Evolutionary conservation across 1,140 invertebrate genomes (phyloP).

Genomic region (Papilio machaon): DNA sequence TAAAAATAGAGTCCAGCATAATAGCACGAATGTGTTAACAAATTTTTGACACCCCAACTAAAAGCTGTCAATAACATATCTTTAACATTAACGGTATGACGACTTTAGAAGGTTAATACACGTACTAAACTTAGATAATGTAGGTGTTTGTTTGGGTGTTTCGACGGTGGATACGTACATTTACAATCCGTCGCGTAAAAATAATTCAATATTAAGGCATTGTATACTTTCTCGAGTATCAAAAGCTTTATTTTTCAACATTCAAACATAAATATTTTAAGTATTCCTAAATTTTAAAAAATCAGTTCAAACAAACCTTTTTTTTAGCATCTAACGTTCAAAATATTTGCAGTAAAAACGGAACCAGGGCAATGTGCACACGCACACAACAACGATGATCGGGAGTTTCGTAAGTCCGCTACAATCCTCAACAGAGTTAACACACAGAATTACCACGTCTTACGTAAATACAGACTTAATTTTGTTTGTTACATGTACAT

Average conservation of each 20-base stretch:
- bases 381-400: slow-evolving; percentile 7
- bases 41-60: background rate
- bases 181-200: background rate
- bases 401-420: slow-evolving; percentile 20
- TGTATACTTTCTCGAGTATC: background rate
- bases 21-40: background rate
- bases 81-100: background rate
- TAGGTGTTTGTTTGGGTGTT: background rate
- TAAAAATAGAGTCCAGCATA: background rate
- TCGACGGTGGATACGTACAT: no score
- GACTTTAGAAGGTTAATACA: background rate
- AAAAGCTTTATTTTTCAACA: background rate
- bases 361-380: slow-evolving; percentile 3
- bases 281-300: background rate
- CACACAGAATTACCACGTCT: slow-evolving; percentile 13
- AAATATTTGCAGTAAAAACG: slow-evolving; percentile 1
- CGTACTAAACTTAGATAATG: background rate
- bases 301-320: background rate
- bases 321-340: background rate
- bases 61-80: background rate
- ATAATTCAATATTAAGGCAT: background rate
- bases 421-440: slow-evolving; percentile 15
- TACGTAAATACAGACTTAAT: slow-evolving; percentile 14
- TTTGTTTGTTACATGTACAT: background rate
- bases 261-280: background rate